phyloP scores from a whole-genome alignment of 1,140 invertebrate genomes.

The Leucophenga varia region DNA sequence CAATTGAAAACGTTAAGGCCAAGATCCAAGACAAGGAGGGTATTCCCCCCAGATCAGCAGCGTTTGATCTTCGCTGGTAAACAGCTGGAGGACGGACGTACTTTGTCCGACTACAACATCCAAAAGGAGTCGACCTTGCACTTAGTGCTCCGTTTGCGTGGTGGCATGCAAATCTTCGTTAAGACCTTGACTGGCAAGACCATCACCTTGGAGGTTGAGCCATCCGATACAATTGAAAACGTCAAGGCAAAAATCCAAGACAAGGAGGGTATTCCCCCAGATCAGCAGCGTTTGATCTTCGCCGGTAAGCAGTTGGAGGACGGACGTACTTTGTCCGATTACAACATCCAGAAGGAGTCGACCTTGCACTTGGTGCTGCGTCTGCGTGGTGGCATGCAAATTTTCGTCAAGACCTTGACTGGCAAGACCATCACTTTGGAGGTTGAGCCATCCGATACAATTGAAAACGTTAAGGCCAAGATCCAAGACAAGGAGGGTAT shows the following conservation, averaged over 20 bases:
- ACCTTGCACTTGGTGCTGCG: conserved; percentile 83
- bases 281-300: conserved; percentile 84
- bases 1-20: conserved; percentile 77
- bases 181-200: conserved; percentile 90
- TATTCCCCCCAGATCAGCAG: conserved; percentile 69
- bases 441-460: conserved; percentile 76
- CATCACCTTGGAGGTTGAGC: conserved; percentile 87
- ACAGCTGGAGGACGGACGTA: conserved; percentile 78
- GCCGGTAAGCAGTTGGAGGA: conserved; percentile 90
- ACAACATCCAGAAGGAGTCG: conserved; percentile 85
- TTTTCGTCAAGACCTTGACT: conserved; percentile 78
- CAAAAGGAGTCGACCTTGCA: conserved; percentile 89
- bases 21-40: conserved; percentile 78
- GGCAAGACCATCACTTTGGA: conserved; percentile 83
- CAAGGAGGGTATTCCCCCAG: conserved; percentile 83
- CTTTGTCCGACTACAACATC: conserved; percentile 78
- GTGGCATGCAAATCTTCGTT: conserved; percentile 93
- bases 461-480: conserved; percentile 79
- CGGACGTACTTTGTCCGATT: conserved; percentile 74
- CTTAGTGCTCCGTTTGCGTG: conserved; percentile 76
- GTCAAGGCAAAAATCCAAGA: conserved; percentile 89
- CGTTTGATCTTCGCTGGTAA: conserved; percentile 73
- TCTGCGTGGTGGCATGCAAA: conserved; percentile 82
- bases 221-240: conserved; percentile 88
- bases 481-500: conserved; percentile 72